Base-by-base conservation (phyloP, 2,888 invertebrate species). In the Drosophila picticornis region DNA sequence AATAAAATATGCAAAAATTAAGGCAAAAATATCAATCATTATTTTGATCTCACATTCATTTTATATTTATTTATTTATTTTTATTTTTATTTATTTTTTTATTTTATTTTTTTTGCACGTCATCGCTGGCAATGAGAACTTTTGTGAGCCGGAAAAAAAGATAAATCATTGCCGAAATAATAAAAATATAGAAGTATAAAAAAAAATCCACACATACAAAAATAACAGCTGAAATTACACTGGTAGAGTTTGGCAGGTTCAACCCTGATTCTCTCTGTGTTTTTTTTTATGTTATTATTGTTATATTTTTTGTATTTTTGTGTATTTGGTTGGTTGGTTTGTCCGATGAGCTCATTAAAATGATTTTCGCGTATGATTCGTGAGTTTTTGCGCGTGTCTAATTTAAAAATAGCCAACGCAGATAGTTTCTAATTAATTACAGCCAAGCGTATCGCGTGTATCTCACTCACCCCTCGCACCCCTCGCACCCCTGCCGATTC, bases 341-440 rank as follows among this genome's bases (percentile, higher is more conserved):
- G 43, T 46, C 46, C 62, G 78, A 88, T 84, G 85, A 84, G 80
- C 81, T 83, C 78, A 85, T 85, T 85, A 83, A 76, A 88, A 80
- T 72, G 46, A 81, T 85, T 78, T 82, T 81, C 46, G 70, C 57
- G 59, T 55, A 59, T 73, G 70, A 61, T 72, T 55, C 43, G 62
- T 56, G 32, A 10, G 19, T 25, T 46, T 55, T 40, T 52, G 52
- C 59, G 56, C 61, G 62, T 70, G 71, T 72, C 71, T 34, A 71
- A 66, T 66, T 69, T 69, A 61, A 59, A 62, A 67, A 67, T 72
- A 67, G 52, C 57, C 58, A 32, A 38, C 50, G 59, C 25, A 38
- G 38, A 27, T 75, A 55, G 69, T 63, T 75, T 57, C 56, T 79
- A 81, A 81, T 81, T 81, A 81, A 81, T 81, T 81, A 79, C 56